These are phyloP conservation scores for Sphenodon punctatus DNA, from an alignment of 2,797 vertebrate genomes.

Conservation along the genomic window DNA sequence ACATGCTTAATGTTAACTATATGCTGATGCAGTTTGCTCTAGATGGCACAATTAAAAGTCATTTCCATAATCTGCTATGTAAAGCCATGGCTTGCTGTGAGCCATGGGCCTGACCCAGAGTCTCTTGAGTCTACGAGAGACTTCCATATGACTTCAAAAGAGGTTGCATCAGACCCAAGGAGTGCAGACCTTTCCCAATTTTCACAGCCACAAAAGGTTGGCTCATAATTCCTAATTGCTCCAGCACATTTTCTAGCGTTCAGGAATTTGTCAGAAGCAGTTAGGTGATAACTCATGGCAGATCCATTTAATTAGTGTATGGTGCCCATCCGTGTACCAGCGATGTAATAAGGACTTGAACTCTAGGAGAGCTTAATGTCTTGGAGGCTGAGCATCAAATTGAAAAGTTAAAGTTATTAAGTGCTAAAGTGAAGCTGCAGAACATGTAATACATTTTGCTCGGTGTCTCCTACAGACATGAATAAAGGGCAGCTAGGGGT, in stretches of 20 bases:
- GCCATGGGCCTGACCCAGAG: neutral
- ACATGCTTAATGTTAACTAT: neutral
- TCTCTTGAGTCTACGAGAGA: neutral
- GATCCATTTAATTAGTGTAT: conserved; percentile 10
- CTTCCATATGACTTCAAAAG: neutral
- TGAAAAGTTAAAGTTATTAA: conserved; percentile 1
- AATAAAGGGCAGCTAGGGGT: conserved; percentile 37
- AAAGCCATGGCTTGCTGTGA: neutral
- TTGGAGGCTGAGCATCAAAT: conserved; percentile 5
- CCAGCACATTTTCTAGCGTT: neutral
- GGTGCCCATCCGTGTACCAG: neutral
- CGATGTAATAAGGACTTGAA: conserved; percentile 11
- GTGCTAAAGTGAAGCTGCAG: conserved; percentile 14
- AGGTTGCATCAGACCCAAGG: neutral
- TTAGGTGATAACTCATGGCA: conserved; percentile 9
- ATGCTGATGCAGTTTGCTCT: neutral
- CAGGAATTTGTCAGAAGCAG: conserved; percentile 16
- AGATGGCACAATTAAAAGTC: no score
- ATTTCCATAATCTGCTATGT: no score
- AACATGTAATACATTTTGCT: conserved; percentile 32
- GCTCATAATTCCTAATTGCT: neutral
- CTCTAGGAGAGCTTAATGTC: conserved; percentile 4
- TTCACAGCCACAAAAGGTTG: neutral
- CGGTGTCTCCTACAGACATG: conserved; percentile 10
- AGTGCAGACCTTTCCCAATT: neutral